Evolutionary conservation across 2,113 vertebrate species (phyloP), one percentile per base, ranked within the genome.

Genomic region (Coracopsis vasa): DNA sequence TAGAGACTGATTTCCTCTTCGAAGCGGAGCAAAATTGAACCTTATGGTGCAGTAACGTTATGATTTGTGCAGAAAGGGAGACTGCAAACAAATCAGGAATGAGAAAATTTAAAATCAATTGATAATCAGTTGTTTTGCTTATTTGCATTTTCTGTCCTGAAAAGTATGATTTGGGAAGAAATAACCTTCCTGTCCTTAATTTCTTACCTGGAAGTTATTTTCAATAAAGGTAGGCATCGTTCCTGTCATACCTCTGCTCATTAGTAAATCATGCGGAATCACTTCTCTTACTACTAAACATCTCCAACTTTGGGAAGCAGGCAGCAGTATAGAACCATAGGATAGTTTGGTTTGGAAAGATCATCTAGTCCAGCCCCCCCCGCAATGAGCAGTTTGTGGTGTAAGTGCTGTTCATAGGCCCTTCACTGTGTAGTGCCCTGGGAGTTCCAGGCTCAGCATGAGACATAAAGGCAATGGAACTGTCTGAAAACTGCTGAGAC

Each of bases 11-110:
- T 93, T 81, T 95, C 67, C 23, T 51, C 39, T 71, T 67, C 67
- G 50, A 74, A 89, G 82, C n/a, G 41, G 66, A 69, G 41, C 20
- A 65, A 95, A 86, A 90, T 51, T 66, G 56, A 91, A 81, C 47
- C 39, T 74, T 65, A 74, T 56, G 56, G 37, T 72, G 31, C 39
- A 48, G 65, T 25, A 56, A 56, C 56, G 35, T 92, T 47, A 75
- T 20, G 51, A 41, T 78, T 88, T 79, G 37, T 66, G 35, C 29
- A 67, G 62, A 67, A 86, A 90, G 16, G 7, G 47, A 88, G 71
- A 44, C 27, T 80, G 48, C 33, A 86, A 93, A 72, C 15, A 54
- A 54, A 35, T 25, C 21, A 25, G 44, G 39, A 80, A 78, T 18
- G 16, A 60, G 35, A 50, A 47, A 71, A 35, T 80, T 78, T 51